phyloP scores from a whole-genome alignment of 1,140 invertebrate genomes.

The Oscheius sp. region DNA sequence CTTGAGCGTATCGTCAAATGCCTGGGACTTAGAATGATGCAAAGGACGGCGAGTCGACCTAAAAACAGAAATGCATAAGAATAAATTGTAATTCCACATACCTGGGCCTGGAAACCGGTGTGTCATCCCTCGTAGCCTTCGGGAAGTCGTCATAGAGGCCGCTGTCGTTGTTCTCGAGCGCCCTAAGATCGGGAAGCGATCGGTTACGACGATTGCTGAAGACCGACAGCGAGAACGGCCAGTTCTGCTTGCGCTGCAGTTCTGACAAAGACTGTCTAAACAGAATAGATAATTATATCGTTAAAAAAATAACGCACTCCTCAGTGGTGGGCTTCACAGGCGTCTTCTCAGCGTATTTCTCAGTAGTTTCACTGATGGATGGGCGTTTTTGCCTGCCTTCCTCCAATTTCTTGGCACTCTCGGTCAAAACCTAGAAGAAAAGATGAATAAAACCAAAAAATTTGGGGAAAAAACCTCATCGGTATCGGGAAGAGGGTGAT shows the following conservation, averaged over 20 bases:
- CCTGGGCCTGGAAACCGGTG: background rate
- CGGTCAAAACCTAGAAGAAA: conserved; percentile 18
- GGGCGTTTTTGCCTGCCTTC: background rate
- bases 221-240: conserved; percentile 53
- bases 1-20: background rate
- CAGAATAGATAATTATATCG: background rate
- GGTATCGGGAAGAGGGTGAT: background rate
- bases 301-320: conserved; percentile 3
- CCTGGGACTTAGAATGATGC: background rate
- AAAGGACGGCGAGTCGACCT: background rate
- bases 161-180: background rate
- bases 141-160: background rate
- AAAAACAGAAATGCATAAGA: background rate
- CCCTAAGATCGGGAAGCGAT: conserved; percentile 15
- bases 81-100: no score
- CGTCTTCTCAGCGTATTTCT: background rate
- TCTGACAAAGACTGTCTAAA: conserved; percentile 22
- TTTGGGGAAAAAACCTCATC: background rate
- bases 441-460: background rate
- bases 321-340: conserved; percentile 7
- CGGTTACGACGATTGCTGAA: conserved; percentile 49
- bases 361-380: conserved; percentile 19
- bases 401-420: conserved; percentile 35
- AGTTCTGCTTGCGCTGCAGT: conserved; percentile 37
- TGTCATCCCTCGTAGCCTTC: background rate